phyloP scores from a whole-genome alignment of 2,113 vertebrate species.

The Sclerurus mexicanus region DNA sequence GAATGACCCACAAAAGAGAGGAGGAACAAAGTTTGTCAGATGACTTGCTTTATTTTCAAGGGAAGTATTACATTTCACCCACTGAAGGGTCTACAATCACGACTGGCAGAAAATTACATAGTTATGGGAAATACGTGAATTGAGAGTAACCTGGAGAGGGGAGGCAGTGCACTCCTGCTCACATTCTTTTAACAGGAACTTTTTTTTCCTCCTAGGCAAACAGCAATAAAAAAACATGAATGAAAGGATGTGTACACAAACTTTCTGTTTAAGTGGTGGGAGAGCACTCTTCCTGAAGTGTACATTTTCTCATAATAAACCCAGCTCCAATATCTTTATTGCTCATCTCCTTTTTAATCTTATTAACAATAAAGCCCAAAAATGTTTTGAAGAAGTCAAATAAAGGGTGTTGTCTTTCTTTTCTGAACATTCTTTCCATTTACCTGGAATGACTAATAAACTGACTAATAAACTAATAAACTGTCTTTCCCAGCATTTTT shows the following conservation, averaged over 20 bases:
- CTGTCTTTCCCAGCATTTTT: slow-evolving; percentile 22
- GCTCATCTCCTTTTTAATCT: slow-evolving; percentile 79
- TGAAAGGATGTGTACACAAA: slow-evolving; percentile 80
- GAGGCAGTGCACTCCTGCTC: slow-evolving; percentile 54
- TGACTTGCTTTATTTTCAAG: slow-evolving; percentile 63
- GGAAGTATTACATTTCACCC: slow-evolving; percentile 67
- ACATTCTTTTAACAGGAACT: slow-evolving; percentile 68
- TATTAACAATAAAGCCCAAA: slow-evolving; percentile 76
- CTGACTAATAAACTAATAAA: slow-evolving; percentile 58
- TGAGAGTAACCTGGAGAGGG: slow-evolving; percentile 37
- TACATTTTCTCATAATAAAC: slow-evolving; percentile 79
- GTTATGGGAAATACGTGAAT: slow-evolving; percentile 18
- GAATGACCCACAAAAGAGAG: slow-evolving; percentile 65
- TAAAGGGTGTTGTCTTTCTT: slow-evolving; percentile 57
- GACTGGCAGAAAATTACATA: slow-evolving; percentile 56
- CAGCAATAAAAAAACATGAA: slow-evolving; percentile 82
- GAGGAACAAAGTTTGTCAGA: slow-evolving; percentile 65
- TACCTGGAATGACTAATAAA: slow-evolving; percentile 66
- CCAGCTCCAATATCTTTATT: slow-evolving; percentile 77
- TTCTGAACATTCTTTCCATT: slow-evolving; percentile 56
- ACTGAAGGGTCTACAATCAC: slow-evolving; percentile 32
- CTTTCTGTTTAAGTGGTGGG: slow-evolving; percentile 72
- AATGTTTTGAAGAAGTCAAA: slow-evolving; percentile 69
- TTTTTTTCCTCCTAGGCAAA: slow-evolving; percentile 76
- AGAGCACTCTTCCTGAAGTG: slow-evolving; percentile 68